These are phyloP conservation scores for Brachionus paranguensis DNA, from an alignment of 1,140 invertebrate species.

Conservation along the genomic window DNA sequence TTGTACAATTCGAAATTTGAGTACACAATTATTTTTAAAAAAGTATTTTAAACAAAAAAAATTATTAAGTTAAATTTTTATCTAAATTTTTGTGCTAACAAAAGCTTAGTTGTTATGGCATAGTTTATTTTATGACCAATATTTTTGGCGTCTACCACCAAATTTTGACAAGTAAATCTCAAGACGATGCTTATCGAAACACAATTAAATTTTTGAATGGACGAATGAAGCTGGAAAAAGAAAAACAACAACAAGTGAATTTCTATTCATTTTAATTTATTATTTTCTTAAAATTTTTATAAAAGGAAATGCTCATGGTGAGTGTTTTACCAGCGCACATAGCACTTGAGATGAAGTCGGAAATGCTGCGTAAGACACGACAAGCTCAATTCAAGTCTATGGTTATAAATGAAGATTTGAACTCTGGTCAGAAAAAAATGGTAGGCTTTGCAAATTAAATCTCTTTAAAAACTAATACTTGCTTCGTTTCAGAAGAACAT, in stretches of 20 bases:
- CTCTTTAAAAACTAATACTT: neutral
- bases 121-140: conserved; percentile 23
- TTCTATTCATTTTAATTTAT: neutral
- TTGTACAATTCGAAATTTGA: neutral
- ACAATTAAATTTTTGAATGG: conserved; percentile 27
- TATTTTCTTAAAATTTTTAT: neutral
- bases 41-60: neutral
- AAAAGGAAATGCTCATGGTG: conserved; percentile 34
- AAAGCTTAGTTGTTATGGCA: neutral
- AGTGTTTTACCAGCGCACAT: conserved; percentile 37
- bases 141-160: conserved; percentile 13
- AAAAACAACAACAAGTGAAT: conserved; percentile 18
- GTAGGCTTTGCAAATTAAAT: neutral
- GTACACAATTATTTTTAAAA: conserved; percentile 1
- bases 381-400: conserved; percentile 18
- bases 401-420: neutral
- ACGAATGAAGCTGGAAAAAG: conserved; percentile 27
- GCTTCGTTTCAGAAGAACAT: neutral
- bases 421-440: neutral
- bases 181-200: conserved; percentile 21
- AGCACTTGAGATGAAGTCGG: conserved; percentile 7
- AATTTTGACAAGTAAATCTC: conserved; percentile 7
- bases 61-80: neutral
- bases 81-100: neutral
- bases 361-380: conserved; percentile 2